Conservation (phyloP, 2,888 invertebrate species). For the Thera obeliscata region DNA sequence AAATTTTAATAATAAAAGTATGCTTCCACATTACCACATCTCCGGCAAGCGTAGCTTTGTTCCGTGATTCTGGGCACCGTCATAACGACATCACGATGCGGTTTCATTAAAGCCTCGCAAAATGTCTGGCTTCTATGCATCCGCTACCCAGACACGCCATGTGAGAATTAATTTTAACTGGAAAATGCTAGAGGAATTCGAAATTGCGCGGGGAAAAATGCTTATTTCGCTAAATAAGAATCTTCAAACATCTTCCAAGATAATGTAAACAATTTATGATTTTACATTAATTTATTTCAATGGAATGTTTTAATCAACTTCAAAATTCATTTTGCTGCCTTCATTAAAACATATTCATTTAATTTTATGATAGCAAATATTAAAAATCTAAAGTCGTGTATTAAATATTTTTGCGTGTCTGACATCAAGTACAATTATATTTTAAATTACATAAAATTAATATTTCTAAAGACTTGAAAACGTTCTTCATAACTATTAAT, state of each 20-base stretch:
- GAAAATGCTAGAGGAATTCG: constrained; percentile 22
- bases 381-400: constrained; percentile 22
- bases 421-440: constrained; percentile 38
- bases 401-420: constrained; percentile 36
- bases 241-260: background rate
- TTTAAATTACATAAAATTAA: constrained; percentile 42
- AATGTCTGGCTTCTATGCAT: constrained; percentile 59
- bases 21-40: constrained; percentile 1
- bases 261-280: constrained; percentile 1
- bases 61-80: constrained; percentile 32
- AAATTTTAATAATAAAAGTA: background rate
- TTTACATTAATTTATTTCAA: background rate
- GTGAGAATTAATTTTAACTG: constrained; percentile 30
- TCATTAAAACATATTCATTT: background rate
- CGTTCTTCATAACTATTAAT: constrained; percentile 49
- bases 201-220: constrained; percentile 11
- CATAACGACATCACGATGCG: constrained; percentile 59
- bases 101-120: constrained; percentile 66
- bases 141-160: constrained; percentile 37
- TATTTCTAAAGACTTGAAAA: constrained; percentile 41
- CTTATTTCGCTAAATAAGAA: background rate
- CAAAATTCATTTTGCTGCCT: constrained; percentile 4
- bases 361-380: constrained; percentile 11
- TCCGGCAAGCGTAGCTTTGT: background rate
- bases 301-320: constrained; percentile 10